Evolutionary conservation across 2,888 invertebrate species (phyloP).

Genomic region (Scaptomyza reducta): DNA sequence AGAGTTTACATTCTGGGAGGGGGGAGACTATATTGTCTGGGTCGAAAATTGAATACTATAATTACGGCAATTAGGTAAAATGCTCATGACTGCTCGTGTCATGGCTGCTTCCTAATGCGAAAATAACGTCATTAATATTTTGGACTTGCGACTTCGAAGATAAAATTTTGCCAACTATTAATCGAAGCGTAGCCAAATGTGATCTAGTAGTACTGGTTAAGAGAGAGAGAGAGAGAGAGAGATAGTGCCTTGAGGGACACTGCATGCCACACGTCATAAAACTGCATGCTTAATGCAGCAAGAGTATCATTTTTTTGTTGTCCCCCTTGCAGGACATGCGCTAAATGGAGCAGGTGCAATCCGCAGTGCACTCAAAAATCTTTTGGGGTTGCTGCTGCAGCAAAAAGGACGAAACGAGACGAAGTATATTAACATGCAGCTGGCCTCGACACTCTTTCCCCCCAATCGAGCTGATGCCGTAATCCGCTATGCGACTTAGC

Average conservation of each 20-base stretch:
- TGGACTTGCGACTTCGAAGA: slow-evolving; percentile 11
- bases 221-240: background rate
- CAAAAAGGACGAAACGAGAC: slow-evolving; percentile 7
- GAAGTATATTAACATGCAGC: slow-evolving; percentile 66
- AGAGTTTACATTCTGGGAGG: background rate
- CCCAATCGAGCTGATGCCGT: slow-evolving; percentile 28
- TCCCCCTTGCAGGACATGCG: slow-evolving; percentile 15
- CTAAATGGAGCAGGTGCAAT: slow-evolving; percentile 46
- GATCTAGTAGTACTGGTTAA: slow-evolving; percentile 20
- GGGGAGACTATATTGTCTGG: background rate
- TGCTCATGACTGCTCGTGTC: slow-evolving; percentile 76
- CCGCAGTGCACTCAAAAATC: slow-evolving; percentile 58
- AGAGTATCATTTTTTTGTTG: background rate
- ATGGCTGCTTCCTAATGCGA: slow-evolving; percentile 79
- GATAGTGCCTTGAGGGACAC: slow-evolving; percentile 20
- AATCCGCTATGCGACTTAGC: slow-evolving; percentile 52
- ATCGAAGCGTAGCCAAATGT: slow-evolving; percentile 7
- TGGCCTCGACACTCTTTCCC: slow-evolving; percentile 14
- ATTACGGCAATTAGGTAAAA: slow-evolving; percentile 75
- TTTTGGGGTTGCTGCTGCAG: slow-evolving; percentile 55
- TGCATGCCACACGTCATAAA: slow-evolving; percentile 44
- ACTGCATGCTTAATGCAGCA: slow-evolving; percentile 33
- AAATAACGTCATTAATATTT: slow-evolving; percentile 77
- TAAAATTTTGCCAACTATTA: background rate
- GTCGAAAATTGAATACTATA: slow-evolving; percentile 64